Evolutionary conservation across 2,888 invertebrate species (phyloP).

Genomic region (Lepidonotus clava): DNA sequence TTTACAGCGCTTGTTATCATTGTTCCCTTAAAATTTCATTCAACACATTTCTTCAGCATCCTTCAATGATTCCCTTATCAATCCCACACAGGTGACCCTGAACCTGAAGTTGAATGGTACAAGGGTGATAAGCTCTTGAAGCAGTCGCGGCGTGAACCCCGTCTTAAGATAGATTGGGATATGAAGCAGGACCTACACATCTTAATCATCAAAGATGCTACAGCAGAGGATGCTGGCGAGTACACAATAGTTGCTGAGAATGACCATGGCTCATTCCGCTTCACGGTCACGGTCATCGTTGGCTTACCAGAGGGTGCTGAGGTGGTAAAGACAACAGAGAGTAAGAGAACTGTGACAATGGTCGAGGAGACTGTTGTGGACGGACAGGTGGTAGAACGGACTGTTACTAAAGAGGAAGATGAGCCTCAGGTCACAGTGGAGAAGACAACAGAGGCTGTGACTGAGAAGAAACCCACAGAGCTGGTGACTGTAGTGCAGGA

Average conservation of each 20-base stretch:
- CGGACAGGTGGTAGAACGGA: slow-evolving; percentile 52
- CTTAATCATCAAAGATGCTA: slow-evolving; percentile 44
- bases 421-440: slow-evolving; percentile 2
- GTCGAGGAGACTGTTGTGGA: slow-evolving; percentile 20
- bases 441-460: background rate
- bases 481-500: slow-evolving; percentile 4
- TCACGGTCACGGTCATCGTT: slow-evolving; percentile 38
- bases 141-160: slow-evolving; percentile 57
- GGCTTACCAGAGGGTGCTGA: background rate
- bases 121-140: slow-evolving; percentile 68
- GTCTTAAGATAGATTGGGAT: slow-evolving; percentile 54
- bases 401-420: background rate
- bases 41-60: background rate
- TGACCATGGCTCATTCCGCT: background rate
- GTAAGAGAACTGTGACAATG: background rate
- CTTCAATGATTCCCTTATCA: background rate
- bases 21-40: too few species aligned
- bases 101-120: slow-evolving; percentile 76
- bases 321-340: background rate
- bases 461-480: background rate
- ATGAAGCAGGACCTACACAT: slow-evolving; percentile 28
- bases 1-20: too few species aligned
- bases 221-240: slow-evolving; percentile 55
- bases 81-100: slow-evolving; percentile 60
- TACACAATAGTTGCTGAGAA: slow-evolving; percentile 55